Conservation (phyloP, 2,113 vertebrate species). For the Lethenteron reissneri region DNA sequence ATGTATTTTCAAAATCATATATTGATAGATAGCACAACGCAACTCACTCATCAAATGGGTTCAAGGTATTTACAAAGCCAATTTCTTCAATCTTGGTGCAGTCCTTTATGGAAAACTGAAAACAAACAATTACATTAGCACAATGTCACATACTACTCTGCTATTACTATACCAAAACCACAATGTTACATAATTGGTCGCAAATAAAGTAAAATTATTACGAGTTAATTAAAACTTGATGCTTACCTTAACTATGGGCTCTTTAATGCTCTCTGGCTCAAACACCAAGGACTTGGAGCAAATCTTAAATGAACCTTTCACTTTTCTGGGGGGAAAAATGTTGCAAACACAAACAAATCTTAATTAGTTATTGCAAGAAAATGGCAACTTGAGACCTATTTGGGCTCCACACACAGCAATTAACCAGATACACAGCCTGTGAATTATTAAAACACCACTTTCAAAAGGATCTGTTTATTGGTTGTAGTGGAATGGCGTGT, state of each 20-base stretch:
- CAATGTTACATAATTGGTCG: background rate
- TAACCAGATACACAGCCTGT: too few species aligned
- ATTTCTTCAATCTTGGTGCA: constrained; percentile 3
- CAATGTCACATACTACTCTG: too few species aligned
- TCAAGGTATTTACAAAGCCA: background rate
- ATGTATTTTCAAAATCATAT: too few species aligned
- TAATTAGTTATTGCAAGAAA: too few species aligned
- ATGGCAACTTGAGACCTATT: too few species aligned
- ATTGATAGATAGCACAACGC: too few species aligned
- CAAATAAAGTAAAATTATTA: background rate
- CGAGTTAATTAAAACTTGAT: background rate
- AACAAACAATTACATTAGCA: background rate
- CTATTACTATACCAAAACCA: background rate
- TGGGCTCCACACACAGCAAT: too few species aligned
- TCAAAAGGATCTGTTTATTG: too few species aligned
- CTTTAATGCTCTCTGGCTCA: background rate
- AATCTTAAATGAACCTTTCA: constrained; percentile 2
- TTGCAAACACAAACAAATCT: too few species aligned
- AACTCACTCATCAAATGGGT: background rate
- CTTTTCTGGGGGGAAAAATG: background rate
- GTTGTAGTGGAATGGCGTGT: too few species aligned
- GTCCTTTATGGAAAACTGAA: constrained; percentile 5
- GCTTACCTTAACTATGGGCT: background rate
- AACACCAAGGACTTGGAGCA: constrained; percentile 6
- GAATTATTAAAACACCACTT: too few species aligned